Evolutionary conservation across 2,888 invertebrate species (phyloP).

Genomic region (Microplitis manilae): DNA sequence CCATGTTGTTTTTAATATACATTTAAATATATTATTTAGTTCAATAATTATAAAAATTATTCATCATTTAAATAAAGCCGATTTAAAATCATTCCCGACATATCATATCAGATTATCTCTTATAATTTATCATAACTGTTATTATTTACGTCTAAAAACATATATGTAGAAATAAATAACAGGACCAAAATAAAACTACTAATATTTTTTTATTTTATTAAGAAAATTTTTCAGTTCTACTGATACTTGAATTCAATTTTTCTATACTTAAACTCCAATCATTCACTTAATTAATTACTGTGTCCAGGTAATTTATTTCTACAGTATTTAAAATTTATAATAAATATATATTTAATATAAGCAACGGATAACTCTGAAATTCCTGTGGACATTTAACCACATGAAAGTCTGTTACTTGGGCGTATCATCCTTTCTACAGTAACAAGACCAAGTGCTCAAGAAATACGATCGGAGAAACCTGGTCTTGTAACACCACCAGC

Average conservation of each 20-base stretch:
- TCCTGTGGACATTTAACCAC: conserved; percentile 4
- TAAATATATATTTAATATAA: background rate
- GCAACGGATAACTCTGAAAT: background rate
- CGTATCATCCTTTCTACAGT: conserved; percentile 27
- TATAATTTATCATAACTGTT: background rate
- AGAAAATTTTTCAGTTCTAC: too few species aligned
- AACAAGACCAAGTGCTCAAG: conserved; percentile 20
- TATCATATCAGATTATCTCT: background rate
- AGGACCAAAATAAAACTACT: too few species aligned
- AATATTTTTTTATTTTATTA: too few species aligned
- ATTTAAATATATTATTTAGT: conserved; percentile 61
- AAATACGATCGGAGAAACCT: conserved; percentile 27
- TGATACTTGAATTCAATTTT: too few species aligned
- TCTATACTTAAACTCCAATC: background rate
- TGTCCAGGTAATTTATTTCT: background rate
- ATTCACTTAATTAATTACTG: background rate
- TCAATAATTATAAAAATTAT: conserved; percentile 60
- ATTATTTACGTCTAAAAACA: background rate
- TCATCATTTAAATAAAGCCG: conserved; percentile 64
- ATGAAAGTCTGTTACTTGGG: conserved; percentile 25
- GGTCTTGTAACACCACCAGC: conserved; percentile 10
- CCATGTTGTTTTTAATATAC: conserved; percentile 58
- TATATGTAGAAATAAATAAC: too few species aligned
- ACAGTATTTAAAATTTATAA: background rate
- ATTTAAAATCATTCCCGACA: conserved; percentile 43